Evolutionary conservation across 2,113 vertebrate genomes (phyloP).

Genomic region (Girardinichthys multiradiatus): DNA sequence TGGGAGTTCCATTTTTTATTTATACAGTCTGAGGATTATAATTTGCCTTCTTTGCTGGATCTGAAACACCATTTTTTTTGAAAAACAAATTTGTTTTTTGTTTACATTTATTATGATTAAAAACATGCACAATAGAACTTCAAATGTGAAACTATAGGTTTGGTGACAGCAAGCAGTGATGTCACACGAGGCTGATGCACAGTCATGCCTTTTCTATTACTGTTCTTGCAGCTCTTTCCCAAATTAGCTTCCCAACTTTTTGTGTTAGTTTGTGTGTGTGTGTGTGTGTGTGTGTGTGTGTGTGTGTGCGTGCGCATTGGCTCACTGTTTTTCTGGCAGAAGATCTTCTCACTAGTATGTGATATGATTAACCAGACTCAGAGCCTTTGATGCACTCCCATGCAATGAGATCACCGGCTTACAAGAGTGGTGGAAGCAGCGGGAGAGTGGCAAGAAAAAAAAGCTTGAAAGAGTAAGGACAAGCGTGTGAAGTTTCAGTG

Average conservation of each 20-base stretch:
- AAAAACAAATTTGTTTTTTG: constrained; percentile 48
- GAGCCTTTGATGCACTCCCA: constrained; percentile 45
- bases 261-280: not conserved
- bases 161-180: constrained; percentile 19
- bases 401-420: constrained; percentile 59
- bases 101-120: constrained; percentile 5
- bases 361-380: constrained; percentile 44
- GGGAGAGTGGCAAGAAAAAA: constrained; percentile 25
- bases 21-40: constrained; percentile 42
- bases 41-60: constrained; percentile 26
- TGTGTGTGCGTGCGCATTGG: not conserved
- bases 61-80: constrained; percentile 21
- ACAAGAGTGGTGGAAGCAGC: constrained; percentile 5
- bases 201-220: constrained; percentile 46
- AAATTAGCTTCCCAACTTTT: constrained; percentile 25
- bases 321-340: constrained; percentile 9
- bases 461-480: constrained; percentile 31
- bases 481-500: constrained; percentile 12
- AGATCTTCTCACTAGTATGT: constrained; percentile 26
- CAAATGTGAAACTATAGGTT: constrained; percentile 7
- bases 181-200: constrained; percentile 37
- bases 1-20: constrained; percentile 55
- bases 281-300: not conserved
- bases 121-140: constrained; percentile 20
- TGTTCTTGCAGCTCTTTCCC: constrained; percentile 3